Evolutionary conservation across 2,888 invertebrate species (phyloP).

Genomic region (Dichetophora obliterata): DNA sequence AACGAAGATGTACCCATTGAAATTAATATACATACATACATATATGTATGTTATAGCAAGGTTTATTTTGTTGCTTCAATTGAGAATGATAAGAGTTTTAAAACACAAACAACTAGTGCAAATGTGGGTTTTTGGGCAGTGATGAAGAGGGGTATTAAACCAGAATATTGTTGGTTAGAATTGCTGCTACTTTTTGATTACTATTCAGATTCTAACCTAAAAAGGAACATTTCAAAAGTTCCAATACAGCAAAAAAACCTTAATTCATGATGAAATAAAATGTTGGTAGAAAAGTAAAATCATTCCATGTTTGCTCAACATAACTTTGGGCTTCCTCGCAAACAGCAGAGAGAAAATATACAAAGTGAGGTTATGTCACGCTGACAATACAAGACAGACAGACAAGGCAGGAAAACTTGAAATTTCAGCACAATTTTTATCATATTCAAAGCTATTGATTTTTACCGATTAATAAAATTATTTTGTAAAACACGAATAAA

Average conservation of each 20-base stretch:
- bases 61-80: background rate
- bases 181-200: conserved; percentile 10
- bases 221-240: background rate
- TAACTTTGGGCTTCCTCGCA: background rate
- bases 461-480: background rate
- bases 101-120: conserved; percentile 25
- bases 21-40: too few species aligned
- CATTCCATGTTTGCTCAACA: background rate
- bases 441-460: background rate
- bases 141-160: background rate
- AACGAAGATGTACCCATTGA: too few species aligned
- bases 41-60: too few species aligned
- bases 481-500: conserved; percentile 2
- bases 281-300: background rate
- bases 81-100: conserved; percentile 11
- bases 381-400: background rate
- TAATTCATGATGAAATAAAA: background rate
- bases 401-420: background rate
- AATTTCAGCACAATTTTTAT: background rate
- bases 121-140: background rate
- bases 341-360: background rate
- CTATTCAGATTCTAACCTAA: conserved; percentile 26
- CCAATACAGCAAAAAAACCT: background rate
- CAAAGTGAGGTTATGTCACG: conserved; percentile 24
- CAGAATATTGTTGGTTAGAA: conserved; percentile 11